Evolutionary conservation across 1,140 invertebrate species (phyloP), one percentile per base, ranked within the genome.

Genomic region (Leptinotarsa lineolata): DNA sequence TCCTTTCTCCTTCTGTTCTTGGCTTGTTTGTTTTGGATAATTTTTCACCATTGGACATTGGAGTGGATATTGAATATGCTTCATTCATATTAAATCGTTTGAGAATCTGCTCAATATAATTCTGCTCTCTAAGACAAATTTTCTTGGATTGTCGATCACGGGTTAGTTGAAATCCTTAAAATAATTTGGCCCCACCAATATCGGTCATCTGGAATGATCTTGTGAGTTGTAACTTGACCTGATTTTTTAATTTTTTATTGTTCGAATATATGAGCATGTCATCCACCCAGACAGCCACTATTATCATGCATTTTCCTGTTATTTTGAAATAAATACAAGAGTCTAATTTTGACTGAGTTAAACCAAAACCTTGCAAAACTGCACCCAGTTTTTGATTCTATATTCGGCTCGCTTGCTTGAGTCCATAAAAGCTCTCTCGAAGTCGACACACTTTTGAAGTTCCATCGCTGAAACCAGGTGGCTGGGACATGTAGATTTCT

Each of bases 331-430:
- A 61, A 18, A 61, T n/a, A n/a, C 59, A 61, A 8, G 21, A n/a
- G 21, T 61, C 59, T 61, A 21, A 18, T 61, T 18, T 72, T 63
- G 45, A 72, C 18, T 72, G 59, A 16, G 30, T 60, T 61, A 71
- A 21, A 18, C n/a, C 59, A 8, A n/a, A 11, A 22, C 22, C 22
- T 21, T 69, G 64, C 15, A 69, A 20, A 30, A 46, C 6, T 59
- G 6, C 48, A 59, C 68, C 67, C 30, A 74, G 45, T 70, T 71
- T 71, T 15, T 71, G 4, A 65, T 74, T 74, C 46, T 67, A 74
- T 18, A 61, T 18, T 71, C 72, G 71, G 21, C 72, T 74, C 48
- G 68, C 72, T 61, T 74, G 72, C 22, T 74, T 74, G 16, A 74
- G 39, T 6, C 72, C 72, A 70, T 74, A 74, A 71, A 74, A 24